A percentile compares a stretch with the other conserved stretches of the same genome.
These are phyloP conservation scores for Phenganax marumi DNA, from an alignment of 92 coral and sea anemone species.

Conservation along the genomic window DNA sequence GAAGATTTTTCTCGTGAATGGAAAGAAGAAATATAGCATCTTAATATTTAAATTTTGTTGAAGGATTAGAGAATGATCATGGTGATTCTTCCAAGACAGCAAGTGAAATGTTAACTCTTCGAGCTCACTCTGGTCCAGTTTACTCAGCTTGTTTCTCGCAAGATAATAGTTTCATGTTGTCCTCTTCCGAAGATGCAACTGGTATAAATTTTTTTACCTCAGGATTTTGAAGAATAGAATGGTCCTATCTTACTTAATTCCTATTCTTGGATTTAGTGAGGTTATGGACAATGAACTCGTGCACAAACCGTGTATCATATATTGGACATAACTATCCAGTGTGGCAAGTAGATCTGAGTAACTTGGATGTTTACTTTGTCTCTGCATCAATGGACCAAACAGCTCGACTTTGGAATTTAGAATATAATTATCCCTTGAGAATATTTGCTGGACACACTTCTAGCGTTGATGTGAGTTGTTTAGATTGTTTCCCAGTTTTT, in stretches of 20 bases:
- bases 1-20: too few relatives aligned
- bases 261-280: conserved; percentile 65
- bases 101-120: conserved; percentile 62
- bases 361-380: conserved; percentile 89
- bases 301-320: conserved; percentile 83
- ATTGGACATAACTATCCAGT: conserved; percentile 96
- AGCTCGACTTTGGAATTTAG: conserved; percentile 94
- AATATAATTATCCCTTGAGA: conserved; percentile 85
- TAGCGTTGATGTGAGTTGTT: conserved; percentile 85
- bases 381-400: conserved; percentile 97
- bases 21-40: too few relatives aligned
- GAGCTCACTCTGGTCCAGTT: conserved; percentile 93
- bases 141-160: conserved; percentile 78
- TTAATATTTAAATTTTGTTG: too few relatives aligned
- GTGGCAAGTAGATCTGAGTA: conserved; percentile 90
- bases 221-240: neutral
- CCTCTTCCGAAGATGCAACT: conserved; percentile 87
- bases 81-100: conserved; percentile 60
- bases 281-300: conserved; percentile 89
- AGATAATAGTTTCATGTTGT: conserved; percentile 72
- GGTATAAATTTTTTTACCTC: neutral
- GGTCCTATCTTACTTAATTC: too few relatives aligned
- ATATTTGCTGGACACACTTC: conserved; percentile 92
- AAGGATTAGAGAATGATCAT: neutral
- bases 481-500: neutral